Conservation (phyloP, 2,888 invertebrate species). For the Macaria notata region DNA sequence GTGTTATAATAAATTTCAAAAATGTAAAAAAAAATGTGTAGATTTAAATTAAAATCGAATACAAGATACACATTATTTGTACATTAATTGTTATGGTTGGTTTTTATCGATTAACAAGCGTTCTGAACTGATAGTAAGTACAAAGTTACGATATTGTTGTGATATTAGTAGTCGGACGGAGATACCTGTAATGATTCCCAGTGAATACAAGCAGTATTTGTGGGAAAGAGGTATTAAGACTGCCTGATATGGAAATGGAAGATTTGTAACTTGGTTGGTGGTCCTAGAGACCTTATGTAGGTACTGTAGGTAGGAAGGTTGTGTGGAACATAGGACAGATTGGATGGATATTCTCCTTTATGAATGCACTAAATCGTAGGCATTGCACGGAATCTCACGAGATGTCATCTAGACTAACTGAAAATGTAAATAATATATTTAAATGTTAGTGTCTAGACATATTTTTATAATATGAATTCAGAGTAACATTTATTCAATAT, state of each 20-base stretch:
- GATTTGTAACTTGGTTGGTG: slow-evolving; percentile 53
- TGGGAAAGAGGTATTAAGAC: slow-evolving; percentile 39
- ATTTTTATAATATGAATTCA: no score
- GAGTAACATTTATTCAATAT: no score
- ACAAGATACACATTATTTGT: slow-evolving; percentile 52
- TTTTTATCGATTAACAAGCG: slow-evolving; percentile 28
- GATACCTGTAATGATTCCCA: slow-evolving; percentile 40
- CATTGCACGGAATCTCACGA: no score
- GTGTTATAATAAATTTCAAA: slow-evolving; percentile 64
- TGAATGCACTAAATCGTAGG: neutral
- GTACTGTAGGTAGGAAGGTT: slow-evolving; percentile 14
- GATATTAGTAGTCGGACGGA: slow-evolving; percentile 43
- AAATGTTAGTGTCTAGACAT: no score
- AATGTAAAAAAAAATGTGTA: slow-evolving; percentile 59
- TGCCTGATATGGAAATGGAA: slow-evolving; percentile 31
- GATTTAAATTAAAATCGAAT: slow-evolving; percentile 37
- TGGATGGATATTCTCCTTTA: slow-evolving; percentile 11
- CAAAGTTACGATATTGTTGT: slow-evolving; percentile 56
- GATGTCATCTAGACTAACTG: no score
- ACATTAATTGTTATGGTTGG: slow-evolving; percentile 29
- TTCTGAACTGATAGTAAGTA: slow-evolving; percentile 56
- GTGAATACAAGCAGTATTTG: slow-evolving; percentile 40
- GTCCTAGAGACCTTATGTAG: slow-evolving; percentile 17
- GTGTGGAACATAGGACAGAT: slow-evolving; percentile 21
- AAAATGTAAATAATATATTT: no score